Evolutionary conservation across 2,888 invertebrate genomes (phyloP).

Genomic region (Vesta saturnalis): DNA sequence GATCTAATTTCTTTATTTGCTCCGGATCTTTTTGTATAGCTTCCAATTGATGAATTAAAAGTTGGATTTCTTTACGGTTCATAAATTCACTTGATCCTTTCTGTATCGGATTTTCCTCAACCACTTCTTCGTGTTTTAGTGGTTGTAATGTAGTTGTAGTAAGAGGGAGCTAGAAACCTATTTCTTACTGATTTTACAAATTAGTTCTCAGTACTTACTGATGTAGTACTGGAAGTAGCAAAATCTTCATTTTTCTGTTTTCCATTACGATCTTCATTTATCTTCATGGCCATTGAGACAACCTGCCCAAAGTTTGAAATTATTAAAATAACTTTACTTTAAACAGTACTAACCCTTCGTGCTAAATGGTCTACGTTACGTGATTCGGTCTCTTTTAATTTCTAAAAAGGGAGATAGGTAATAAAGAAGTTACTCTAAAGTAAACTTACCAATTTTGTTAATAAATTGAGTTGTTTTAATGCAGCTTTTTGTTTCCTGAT

Average conservation of each 20-base stretch:
- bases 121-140: too few relatives aligned
- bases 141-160: background rate
- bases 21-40: background rate
- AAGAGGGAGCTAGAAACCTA: background rate
- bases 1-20: background rate
- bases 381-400: background rate
- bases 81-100: too few relatives aligned
- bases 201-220: background rate
- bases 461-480: background rate
- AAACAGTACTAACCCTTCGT: background rate
- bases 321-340: background rate
- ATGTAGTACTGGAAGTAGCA: background rate
- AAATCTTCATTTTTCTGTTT: background rate
- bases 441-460: background rate
- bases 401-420: background rate
- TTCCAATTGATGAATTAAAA: slow-evolving; percentile 6
- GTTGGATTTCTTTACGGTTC: background rate
- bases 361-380: background rate
- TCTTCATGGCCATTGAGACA: background rate
- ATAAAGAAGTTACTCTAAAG: background rate
- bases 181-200: background rate
- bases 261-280: background rate
- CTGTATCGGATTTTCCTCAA: too few relatives aligned
- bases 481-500: background rate
- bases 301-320: background rate